Base-by-base conservation (phyloP, 2,888 invertebrate species). In the Pogonocherus hispidulus region DNA sequence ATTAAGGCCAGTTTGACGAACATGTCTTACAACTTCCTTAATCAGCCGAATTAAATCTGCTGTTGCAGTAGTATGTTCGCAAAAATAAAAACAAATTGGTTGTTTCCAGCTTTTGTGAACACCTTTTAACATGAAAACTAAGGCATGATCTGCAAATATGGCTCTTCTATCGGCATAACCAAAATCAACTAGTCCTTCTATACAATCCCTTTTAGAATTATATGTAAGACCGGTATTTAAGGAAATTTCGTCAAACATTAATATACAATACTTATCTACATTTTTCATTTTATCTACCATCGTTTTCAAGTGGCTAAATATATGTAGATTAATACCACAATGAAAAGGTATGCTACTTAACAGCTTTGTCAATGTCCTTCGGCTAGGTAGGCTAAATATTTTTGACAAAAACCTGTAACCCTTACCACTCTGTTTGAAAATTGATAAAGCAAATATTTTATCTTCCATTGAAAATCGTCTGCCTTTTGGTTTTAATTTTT, bases 101-200 rank as follows among this genome's bases (percentile, higher is more conserved):
- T 78, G 76, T 62, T 79, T 79, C 79, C 79, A 79, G 20, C 73
- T 72, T 49, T 51, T 72, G 44, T 57, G 56, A 18, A 76, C 60
- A 3, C 73, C 76, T 52, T 71, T 76, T 5, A 74, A 16, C 69
- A 80, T 72, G 54, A 78, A 79, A 11, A 76, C 71, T 11, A 75
- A 44, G 44, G 77, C 78, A 70, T 79, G 78, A 55, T 79, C 75
- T 27, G 78, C 78, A 69, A 78, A 71, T 18, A 23, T 23, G 6
- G 9, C 18, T n/a, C 16, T 46, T 16, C 67, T 37, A 18, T 63
- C 35, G 3, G 16, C 54, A 5, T 63, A 68, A 44, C 71, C 72
- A 54, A 56, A 67, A 66, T 76, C 74, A 44, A 69, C 74, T 55
- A 72, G 72, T 47, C 72, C 74, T 22, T 66, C 60, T 37, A 77